These are phyloP conservation scores for Sitta carolinensis DNA, from an alignment of 2,797 vertebrate species.

Conservation along the genomic window DNA sequence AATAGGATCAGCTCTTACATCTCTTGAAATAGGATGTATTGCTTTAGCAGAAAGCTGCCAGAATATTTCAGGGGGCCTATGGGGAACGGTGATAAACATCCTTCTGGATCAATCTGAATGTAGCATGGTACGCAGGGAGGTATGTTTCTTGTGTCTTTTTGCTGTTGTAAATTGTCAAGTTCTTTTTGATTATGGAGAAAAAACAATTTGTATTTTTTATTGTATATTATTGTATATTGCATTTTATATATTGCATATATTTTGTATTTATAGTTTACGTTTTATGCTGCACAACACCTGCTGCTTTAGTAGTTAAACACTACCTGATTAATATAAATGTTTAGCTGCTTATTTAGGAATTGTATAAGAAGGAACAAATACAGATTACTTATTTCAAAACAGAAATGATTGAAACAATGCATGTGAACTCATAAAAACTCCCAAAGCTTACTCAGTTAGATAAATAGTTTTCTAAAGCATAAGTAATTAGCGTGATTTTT, in stretches of 20 bases:
- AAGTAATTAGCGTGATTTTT: neutral
- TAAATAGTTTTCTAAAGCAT: neutral
- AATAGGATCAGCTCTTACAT: constrained; percentile 89
- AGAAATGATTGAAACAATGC: neutral
- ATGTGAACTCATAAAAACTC: neutral
- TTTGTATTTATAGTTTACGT: too few relatives aligned
- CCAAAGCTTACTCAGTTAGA: neutral
- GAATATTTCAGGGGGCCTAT: constrained; percentile 97
- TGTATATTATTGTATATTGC: neutral
- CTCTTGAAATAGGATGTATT: constrained; percentile 85
- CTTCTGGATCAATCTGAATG: constrained; percentile 93
- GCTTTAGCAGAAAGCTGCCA: constrained; percentile 91
- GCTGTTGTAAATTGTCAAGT: neutral
- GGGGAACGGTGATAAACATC: constrained; percentile 94
- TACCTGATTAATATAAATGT: neutral
- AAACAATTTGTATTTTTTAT: neutral
- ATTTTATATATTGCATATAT: too few relatives aligned
- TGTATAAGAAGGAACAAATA: neutral
- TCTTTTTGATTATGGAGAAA: neutral
- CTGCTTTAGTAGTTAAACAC: neutral
- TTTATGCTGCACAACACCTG: neutral
- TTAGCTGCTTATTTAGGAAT: neutral
- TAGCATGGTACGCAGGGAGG: constrained; percentile 96
- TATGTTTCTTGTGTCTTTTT: constrained; percentile 62
- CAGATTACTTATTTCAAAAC: neutral